Percentiles rank a stretch among this genome's conserved stretches.
Conservation (phyloP, 1,140 invertebrate species). For the Laodelphax striatellus region DNA sequence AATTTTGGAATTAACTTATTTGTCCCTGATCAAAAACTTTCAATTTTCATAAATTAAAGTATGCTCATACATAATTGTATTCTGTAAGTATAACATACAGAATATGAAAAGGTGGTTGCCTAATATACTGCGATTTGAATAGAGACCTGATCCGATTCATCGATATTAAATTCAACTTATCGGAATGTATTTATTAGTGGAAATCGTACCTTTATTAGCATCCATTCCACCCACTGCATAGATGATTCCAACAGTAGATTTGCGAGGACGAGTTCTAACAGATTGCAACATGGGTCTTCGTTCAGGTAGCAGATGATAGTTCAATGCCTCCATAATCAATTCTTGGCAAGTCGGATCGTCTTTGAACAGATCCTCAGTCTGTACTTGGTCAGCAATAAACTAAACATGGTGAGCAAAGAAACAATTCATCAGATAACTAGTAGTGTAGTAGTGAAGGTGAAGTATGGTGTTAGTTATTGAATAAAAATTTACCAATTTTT, state of each 20-base stretch:
- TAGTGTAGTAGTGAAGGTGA: too few relatives aligned
- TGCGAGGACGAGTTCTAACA: constrained; percentile 70
- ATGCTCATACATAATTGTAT: too few relatives aligned
- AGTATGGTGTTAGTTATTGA: too few relatives aligned
- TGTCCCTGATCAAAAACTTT: too few relatives aligned
- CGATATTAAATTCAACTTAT: constrained; percentile 5
- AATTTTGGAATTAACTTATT: too few relatives aligned
- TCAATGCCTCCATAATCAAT: constrained; percentile 85
- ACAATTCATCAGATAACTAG: not conserved
- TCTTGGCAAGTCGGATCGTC: constrained; percentile 64
- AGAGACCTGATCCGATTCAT: too few relatives aligned
- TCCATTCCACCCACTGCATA: constrained; percentile 87
- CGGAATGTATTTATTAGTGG: constrained; percentile 1
- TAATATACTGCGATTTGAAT: too few relatives aligned
- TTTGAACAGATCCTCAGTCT: constrained; percentile 49
- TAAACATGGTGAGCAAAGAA: constrained; percentile 28
- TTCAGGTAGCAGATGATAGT: constrained; percentile 79
- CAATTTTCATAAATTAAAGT: too few relatives aligned
- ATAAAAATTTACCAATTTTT: too few relatives aligned
- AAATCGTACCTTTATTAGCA: constrained; percentile 49
- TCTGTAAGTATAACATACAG: too few relatives aligned
- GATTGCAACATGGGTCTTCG: constrained; percentile 62
- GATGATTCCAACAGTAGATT: constrained; percentile 78
- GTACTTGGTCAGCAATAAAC: constrained; percentile 79
- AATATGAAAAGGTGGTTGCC: too few relatives aligned